Conservation (phyloP, 2,797 vertebrate species). For the Anomalospiza imberbis region DNA sequence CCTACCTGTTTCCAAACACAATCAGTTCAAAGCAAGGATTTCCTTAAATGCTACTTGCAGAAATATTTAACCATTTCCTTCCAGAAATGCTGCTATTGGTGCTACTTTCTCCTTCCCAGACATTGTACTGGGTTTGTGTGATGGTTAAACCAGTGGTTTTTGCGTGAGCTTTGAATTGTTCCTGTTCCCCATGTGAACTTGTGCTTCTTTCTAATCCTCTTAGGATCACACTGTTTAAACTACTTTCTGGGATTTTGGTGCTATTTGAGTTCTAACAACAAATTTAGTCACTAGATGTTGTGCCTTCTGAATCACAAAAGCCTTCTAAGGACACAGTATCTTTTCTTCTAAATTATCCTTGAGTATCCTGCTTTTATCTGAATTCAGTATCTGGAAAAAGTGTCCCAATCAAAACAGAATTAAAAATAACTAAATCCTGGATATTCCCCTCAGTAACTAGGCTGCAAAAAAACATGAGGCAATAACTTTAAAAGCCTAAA, state of each 20-base stretch:
- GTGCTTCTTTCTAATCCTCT: constrained; percentile 28
- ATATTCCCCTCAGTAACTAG: constrained; percentile 16
- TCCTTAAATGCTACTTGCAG: not conserved
- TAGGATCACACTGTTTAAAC: not conserved
- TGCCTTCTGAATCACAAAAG: not conserved
- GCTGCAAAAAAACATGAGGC: constrained; percentile 28
- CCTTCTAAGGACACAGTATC: not conserved
- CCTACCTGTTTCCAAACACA: not conserved
- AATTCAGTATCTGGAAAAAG: not conserved
- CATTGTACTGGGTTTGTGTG: not conserved
- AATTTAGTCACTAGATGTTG: not conserved
- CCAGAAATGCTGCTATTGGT: not conserved
- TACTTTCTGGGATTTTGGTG: not conserved
- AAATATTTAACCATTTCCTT: not conserved
- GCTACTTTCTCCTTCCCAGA: not conserved
- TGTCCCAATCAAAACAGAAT: constrained; percentile 1
- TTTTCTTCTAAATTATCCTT: constrained; percentile 15
- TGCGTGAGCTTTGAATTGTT: not conserved
- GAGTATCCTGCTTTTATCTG: constrained; percentile 9
- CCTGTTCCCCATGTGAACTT: not conserved
- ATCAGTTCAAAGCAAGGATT: not conserved
- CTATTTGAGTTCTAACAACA: constrained; percentile 26
- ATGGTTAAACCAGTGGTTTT: fast-evolving
- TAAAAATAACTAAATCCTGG: constrained; percentile 56
- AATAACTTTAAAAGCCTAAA: constrained; percentile 53